A percentile compares a stretch with the other conserved stretches of the same genome.
Conservation (phyloP, 2,888 invertebrate species). For the Papilio demoleus region DNA sequence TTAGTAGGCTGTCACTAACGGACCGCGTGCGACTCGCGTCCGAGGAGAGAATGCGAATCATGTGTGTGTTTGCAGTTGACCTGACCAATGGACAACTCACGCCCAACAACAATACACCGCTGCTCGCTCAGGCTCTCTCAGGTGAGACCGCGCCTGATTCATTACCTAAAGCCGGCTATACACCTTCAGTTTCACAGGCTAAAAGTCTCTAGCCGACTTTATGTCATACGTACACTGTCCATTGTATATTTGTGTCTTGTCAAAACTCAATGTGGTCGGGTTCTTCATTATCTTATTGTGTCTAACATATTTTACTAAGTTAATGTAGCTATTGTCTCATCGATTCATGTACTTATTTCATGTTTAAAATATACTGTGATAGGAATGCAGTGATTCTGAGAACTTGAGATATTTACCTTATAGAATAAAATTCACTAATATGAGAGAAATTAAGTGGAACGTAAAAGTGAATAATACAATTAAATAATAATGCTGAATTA, state of each 20-base stretch:
- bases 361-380: no score
- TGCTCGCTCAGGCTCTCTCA: slow-evolving; percentile 97
- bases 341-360: no score
- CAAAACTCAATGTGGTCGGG: not conserved
- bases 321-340: not conserved
- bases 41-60: slow-evolving; percentile 83
- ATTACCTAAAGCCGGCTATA: not conserved
- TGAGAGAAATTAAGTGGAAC: no score
- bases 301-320: slow-evolving; percentile 1
- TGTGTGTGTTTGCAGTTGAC: slow-evolving; percentile 93
- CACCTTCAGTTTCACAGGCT: not conserved
- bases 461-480: no score
- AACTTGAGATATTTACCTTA: no score
- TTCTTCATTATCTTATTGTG: not conserved
- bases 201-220: not conserved
- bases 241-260: slow-evolving; percentile 6
- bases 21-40: slow-evolving; percentile 67
- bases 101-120: slow-evolving; percentile 97
- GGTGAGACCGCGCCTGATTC: slow-evolving; percentile 84
- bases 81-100: slow-evolving; percentile 97
- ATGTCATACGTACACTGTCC: not conserved
- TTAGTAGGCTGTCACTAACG: slow-evolving; percentile 67
- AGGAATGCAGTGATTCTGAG: no score
- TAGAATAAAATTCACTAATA: no score
- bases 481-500: no score